Evolutionary conservation across 2,888 invertebrate species (phyloP), one percentile per base, ranked within the genome.

Genomic region (Balanococcus diminutus): DNA sequence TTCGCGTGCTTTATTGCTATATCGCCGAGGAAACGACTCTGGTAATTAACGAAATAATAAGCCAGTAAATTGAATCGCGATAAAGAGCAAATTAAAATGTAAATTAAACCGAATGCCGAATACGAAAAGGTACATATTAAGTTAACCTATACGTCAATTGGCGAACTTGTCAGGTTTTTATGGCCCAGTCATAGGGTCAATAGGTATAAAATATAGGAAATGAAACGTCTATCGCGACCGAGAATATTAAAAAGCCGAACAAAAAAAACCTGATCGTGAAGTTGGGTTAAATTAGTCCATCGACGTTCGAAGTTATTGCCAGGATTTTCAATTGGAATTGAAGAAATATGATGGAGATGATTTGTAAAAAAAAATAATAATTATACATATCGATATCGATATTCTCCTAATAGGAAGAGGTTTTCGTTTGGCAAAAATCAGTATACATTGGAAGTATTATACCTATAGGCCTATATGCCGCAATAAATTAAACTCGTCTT

Each of bases 401-500:
- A 42, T 42, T 11, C n/a, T n/a, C n/a, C n/a, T n/a, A n/a, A 51
- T n/a, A 2, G 51, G n/a, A n/a, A n/a, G n/a, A 6, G 5, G n/a
- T 1, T 51, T 51, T 42, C 42, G 42, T 42, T 46, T 42, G 42
- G 42, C 14, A 42, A 56, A 56, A 56, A 22, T 56, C 22, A n/a
- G 22, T 22, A 22, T 36, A 22, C 56, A 56, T 56, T 22, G 22
- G 56, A 22, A 56, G 56, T 56, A 36, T 4, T 36, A 6, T 36
- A 56, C 56, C 56, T 56, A 51, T 51, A 56, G 22, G n/a, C n/a
- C n/a, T n/a, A n/a, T n/a, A n/a, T n/a, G n/a, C n/a, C 22, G 22
- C 22, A 56, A 84, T 84, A 84, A 84, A 84, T 84, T 84, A 84
- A 84, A 61, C 84, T 67, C 19, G 84, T 84, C 84, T 67, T 84